Evolutionary conservation across 1,140 invertebrate genomes (phyloP).

Genomic region (Brachionus manjavacas): DNA sequence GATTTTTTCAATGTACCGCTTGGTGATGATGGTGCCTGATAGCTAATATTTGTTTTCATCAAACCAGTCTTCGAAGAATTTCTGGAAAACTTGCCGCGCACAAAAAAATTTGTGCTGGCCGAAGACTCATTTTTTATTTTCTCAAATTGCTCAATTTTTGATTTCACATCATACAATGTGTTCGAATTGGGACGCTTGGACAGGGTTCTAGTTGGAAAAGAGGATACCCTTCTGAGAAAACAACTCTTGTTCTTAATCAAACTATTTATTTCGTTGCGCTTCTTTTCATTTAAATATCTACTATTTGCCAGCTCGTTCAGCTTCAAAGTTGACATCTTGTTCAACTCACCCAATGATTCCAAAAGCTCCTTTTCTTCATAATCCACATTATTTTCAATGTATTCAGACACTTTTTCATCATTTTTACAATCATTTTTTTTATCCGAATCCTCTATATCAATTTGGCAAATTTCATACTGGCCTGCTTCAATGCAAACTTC

Average conservation of each 20-base stretch:
- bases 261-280: neutral
- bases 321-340: constrained; percentile 4
- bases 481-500: neutral
- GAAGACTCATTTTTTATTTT: neutral
- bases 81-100: constrained; percentile 2
- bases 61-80: neutral
- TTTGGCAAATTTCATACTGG: neutral
- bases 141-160: constrained; percentile 18
- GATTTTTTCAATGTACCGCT: neutral
- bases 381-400: neutral
- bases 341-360: neutral
- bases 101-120: constrained; percentile 5
- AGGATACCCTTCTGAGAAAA: neutral
- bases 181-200: neutral
- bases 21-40: neutral
- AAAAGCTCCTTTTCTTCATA: neutral
- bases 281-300: neutral
- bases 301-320: neutral
- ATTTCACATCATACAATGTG: constrained; percentile 24
- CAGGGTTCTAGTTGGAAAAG: neutral
- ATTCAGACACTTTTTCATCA: neutral
- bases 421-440: neutral
- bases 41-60: constrained; percentile 12
- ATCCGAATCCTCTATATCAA: neutral
- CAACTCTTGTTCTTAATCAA: constrained; percentile 16